phyloP scores from a whole-genome alignment of 2,113 vertebrate species.

The Ursus arctos region DNA sequence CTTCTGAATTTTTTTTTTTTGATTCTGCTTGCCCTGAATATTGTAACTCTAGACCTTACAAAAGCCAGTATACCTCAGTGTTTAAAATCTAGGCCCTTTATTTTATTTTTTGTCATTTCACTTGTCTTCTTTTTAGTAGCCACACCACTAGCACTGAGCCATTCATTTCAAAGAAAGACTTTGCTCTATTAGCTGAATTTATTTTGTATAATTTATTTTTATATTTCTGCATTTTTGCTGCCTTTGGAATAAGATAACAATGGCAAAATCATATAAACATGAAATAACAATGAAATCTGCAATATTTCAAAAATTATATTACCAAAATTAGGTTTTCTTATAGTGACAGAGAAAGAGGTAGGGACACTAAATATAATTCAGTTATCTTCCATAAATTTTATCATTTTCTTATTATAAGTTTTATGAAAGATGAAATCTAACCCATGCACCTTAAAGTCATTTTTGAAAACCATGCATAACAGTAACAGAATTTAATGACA shows the following conservation, averaged over 20 bases:
- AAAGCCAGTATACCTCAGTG: not conserved
- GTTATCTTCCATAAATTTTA: not conserved
- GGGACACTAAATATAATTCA: not conserved
- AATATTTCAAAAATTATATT: not conserved
- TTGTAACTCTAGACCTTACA: not conserved
- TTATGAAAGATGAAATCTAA: not conserved
- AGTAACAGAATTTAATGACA: not conserved
- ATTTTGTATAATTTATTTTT: constrained; percentile 76
- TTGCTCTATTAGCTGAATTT: constrained; percentile 71
- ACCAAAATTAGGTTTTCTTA: not conserved
- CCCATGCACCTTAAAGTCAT: not conserved
- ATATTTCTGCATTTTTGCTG: constrained; percentile 5
- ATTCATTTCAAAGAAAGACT: constrained; percentile 73
- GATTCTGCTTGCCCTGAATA: not conserved
- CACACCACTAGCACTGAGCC: constrained; percentile 53
- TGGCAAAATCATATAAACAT: constrained; percentile 49
- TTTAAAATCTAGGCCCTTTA: not conserved
- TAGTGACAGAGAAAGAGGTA: not conserved
- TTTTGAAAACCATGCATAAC: not conserved
- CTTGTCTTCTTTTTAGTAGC: constrained; percentile 9
- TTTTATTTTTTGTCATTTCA: constrained; percentile 25
- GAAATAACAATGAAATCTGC: not conserved
- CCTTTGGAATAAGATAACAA: constrained; percentile 67
- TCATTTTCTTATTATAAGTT: not conserved
- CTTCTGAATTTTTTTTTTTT: not conserved